Evolutionary conservation across 2,888 invertebrate genomes (phyloP).

Genomic region (Leptothorax acervorum): DNA sequence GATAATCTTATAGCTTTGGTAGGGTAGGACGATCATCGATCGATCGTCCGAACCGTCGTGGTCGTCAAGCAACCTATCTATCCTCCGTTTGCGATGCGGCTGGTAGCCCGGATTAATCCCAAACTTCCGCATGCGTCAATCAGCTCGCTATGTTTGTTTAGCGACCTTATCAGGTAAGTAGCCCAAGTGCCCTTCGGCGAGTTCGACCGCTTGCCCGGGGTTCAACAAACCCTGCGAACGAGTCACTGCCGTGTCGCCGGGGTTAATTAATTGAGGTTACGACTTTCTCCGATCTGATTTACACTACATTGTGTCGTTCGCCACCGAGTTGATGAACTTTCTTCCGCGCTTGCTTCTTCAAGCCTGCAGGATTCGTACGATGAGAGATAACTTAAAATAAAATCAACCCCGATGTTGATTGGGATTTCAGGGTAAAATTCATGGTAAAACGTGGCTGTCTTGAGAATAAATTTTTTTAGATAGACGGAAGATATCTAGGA

Average conservation of each 20-base stretch:
- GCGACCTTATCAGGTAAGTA: constrained; percentile 65
- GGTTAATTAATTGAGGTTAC: constrained; percentile 72
- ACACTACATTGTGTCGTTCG: constrained; percentile 59
- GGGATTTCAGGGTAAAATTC: background rate
- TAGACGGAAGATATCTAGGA: background rate
- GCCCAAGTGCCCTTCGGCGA: constrained; percentile 42
- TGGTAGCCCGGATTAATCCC: background rate
- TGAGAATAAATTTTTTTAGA: background rate
- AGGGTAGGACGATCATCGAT: background rate
- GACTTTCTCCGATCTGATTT: constrained; percentile 73
- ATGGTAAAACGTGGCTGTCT: background rate
- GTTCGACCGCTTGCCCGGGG: constrained; percentile 55
- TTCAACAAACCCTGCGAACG: constrained; percentile 68
- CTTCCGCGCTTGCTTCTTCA: constrained; percentile 39
- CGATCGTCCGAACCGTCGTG: background rate
- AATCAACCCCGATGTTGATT: background rate
- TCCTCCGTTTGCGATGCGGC: background rate
- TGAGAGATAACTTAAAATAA: background rate
- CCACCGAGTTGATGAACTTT: constrained; percentile 55
- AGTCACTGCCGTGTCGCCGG: constrained; percentile 70
- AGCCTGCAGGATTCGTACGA: background rate
- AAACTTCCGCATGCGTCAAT: background rate
- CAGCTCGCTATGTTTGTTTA: background rate
- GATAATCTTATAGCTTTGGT: background rate
- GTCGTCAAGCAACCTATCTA: background rate